These are phyloP conservation scores for Epirrita christyi DNA, from an alignment of 2,888 invertebrate species.

Conservation along the genomic window DNA sequence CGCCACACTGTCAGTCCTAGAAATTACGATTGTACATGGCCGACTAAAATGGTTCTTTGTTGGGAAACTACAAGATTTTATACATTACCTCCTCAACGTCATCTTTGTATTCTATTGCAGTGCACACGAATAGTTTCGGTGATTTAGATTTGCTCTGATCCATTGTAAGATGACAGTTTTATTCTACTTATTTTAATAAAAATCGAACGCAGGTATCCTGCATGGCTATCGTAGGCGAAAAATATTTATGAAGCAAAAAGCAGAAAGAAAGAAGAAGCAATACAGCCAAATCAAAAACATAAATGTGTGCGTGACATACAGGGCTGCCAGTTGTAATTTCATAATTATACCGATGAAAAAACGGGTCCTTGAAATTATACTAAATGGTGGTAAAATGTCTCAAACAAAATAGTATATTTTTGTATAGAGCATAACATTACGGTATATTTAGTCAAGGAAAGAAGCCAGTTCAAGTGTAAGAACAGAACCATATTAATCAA, in stretches of 20 bases:
- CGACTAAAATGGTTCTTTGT: conserved; percentile 81
- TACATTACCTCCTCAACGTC: conserved; percentile 94
- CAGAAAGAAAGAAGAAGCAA: conserved; percentile 64
- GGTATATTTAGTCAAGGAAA: too few relatives aligned
- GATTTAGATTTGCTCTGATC: conserved; percentile 85
- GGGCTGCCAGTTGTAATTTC: too few relatives aligned
- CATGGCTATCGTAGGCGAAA: conserved; percentile 86
- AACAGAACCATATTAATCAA: too few relatives aligned
- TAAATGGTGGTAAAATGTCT: too few relatives aligned
- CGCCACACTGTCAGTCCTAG: conserved; percentile 74
- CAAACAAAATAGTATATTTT: too few relatives aligned
- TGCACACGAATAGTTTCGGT: conserved; percentile 92
- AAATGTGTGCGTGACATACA: conserved; percentile 60
- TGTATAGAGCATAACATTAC: too few relatives aligned
- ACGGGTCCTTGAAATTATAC: too few relatives aligned
- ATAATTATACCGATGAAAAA: too few relatives aligned
- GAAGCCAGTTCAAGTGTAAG: too few relatives aligned
- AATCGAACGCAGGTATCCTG: conserved; percentile 85
- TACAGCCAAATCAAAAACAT: conserved; percentile 20
- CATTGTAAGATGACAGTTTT: conserved; percentile 79
- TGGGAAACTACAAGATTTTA: conserved; percentile 75
- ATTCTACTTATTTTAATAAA: conserved; percentile 84
- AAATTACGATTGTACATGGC: conserved; percentile 79
- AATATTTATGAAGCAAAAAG: conserved; percentile 79
- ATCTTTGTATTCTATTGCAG: conserved; percentile 94